phyloP scores from a whole-genome alignment of 2,888 invertebrate species.

The Noctua janthina region DNA sequence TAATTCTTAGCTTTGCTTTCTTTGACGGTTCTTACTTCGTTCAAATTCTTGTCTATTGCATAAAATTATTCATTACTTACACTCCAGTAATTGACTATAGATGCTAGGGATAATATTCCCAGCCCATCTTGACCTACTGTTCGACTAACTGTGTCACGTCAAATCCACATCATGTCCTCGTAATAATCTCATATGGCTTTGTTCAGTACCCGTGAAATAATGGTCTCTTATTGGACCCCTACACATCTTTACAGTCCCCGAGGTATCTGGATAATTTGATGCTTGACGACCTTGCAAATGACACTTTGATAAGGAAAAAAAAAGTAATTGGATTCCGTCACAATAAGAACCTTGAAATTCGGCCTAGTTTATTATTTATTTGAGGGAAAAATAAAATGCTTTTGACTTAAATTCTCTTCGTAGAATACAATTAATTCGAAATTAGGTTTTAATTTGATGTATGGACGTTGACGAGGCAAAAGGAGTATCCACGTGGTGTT shows the following conservation, averaged over 20 bases:
- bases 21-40: too few species aligned
- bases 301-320: slow-evolving; percentile 49
- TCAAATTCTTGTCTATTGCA: too few species aligned
- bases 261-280: slow-evolving; percentile 62
- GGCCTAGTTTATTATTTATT: slow-evolving; percentile 34
- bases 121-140: slow-evolving; percentile 42
- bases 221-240: slow-evolving; percentile 50
- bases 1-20: too few species aligned
- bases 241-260: slow-evolving; percentile 51
- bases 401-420: neutral
- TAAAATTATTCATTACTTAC: too few species aligned
- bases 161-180: slow-evolving; percentile 45
- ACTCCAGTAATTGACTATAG: too few species aligned
- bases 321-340: slow-evolving; percentile 57
- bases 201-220: slow-evolving; percentile 64
- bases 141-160: slow-evolving; percentile 22
- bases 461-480: neutral
- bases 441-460: neutral
- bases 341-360: slow-evolving; percentile 37
- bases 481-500: neutral
- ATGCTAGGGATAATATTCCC: neutral
- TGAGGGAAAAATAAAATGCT: neutral
- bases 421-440: slow-evolving; percentile 8
- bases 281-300: slow-evolving; percentile 49
- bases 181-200: slow-evolving; percentile 59